Evolutionary conservation across 2,797 vertebrate genomes (phyloP), one percentile per base, ranked within the genome.

Genomic region (Triplophysa yarkandensis): DNA sequence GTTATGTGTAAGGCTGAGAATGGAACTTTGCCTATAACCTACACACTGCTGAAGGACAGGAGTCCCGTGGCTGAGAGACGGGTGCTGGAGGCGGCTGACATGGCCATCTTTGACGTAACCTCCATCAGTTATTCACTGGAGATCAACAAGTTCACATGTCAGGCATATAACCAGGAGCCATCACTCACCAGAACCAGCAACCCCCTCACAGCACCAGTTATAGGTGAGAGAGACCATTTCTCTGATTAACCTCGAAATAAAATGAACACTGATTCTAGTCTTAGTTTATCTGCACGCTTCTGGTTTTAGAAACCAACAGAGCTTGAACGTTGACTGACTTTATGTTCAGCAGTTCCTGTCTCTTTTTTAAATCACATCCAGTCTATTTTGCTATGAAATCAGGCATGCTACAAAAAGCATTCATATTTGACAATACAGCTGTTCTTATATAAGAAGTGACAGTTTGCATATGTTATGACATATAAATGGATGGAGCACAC

Each of bases 11-110:
- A 81, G 36, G 88, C 89, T 23, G 25, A 83, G 1, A 68, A 0
- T 0, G 92, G 92, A 63, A 88, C 87, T 0, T 81, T 90, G 44
- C 91, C 92, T 71, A 89, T 92, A 72, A 36, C 0, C 0, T 92
- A 91, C 84, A 85, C 23, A 11, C 81, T 93, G 9, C 0, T 48
- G 1, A 50, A 61, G 23, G 83, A 70, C 0, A 0, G 1, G 0
- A 13, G 1, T 0, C 0, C 0, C 1, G 0, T 0, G 0, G 2
- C 46, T 14, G 0, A 0, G 0, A 58, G 0, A n/a, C 41, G 6
- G 1, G 82, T 88, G 68, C 81, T 6, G 11, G 65, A 34, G 1
- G 78, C 63, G 0, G 54, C 52, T 3, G 80, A 86, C 7, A 50
- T 1, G 34, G 91, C 88, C 46, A 17, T 88, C 69, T 93, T 93